These are phyloP conservation scores for Lycia hirtaria DNA, from an alignment of 2,888 invertebrate species.

Conservation along the genomic window DNA sequence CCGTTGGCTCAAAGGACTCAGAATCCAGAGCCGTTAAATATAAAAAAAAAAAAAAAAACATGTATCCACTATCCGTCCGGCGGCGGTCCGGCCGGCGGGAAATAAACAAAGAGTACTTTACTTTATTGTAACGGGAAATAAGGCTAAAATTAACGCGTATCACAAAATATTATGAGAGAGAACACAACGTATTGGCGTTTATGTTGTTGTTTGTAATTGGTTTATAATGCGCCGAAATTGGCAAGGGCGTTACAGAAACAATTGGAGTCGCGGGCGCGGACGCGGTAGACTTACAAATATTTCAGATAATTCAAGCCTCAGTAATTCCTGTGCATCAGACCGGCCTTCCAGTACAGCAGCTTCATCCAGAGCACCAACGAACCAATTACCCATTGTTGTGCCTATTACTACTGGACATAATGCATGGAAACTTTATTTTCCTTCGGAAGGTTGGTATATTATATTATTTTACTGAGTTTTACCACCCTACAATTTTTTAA, in stretches of 20 bases:
- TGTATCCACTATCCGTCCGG: too few species aligned
- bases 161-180: neutral
- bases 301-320: conserved; percentile 57
- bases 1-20: too few species aligned
- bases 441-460: conserved; percentile 86
- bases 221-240: conserved; percentile 72
- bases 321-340: conserved; percentile 58
- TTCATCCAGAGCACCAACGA: conserved; percentile 72
- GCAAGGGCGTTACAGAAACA: conserved; percentile 74
- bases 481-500: too few species aligned
- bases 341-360: conserved; percentile 54
- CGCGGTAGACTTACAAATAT: conserved; percentile 48
- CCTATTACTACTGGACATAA: conserved; percentile 76
- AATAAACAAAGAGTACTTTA: too few species aligned
- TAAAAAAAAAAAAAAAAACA: too few species aligned
- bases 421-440: conserved; percentile 93
- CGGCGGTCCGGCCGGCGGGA: too few species aligned
- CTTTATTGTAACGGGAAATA: too few species aligned
- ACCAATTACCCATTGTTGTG: conserved; percentile 69
- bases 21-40: too few species aligned
- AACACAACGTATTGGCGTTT: neutral
- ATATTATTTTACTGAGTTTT: too few species aligned
- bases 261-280: conserved; percentile 58
- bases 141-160: too few species aligned
- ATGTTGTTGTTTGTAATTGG: neutral